A percentile compares a stretch with the other conserved stretches of the same genome.
Conservation (phyloP, 2,888 invertebrate species). For the Meiosimyza decipiens region DNA sequence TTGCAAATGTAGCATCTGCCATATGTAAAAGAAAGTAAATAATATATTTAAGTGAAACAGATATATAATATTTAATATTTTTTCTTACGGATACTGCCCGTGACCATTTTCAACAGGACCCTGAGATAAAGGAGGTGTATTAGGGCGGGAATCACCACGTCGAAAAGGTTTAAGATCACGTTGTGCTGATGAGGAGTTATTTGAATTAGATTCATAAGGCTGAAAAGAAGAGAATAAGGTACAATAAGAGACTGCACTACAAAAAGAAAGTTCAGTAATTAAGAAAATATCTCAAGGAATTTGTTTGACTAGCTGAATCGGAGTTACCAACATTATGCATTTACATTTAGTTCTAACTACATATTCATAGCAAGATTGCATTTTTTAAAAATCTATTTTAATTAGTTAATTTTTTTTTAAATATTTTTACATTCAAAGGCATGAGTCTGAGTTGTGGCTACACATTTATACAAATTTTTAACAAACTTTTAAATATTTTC, state of each 20-base stretch:
- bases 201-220: constrained; percentile 71
- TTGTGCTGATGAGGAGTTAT: constrained; percentile 59
- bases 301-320: too few species aligned
- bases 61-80: not conserved
- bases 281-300: too few species aligned
- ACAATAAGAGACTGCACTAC: not conserved
- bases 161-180: constrained; percentile 68
- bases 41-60: not conserved
- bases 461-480: too few species aligned
- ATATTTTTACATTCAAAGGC: too few species aligned
- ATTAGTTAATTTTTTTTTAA: too few species aligned
- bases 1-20: constrained; percentile 84
- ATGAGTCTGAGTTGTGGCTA: too few species aligned
- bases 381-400: too few species aligned
- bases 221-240: constrained; percentile 65
- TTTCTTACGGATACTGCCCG: constrained; percentile 66
- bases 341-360: too few species aligned
- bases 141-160: constrained; percentile 67
- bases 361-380: too few species aligned
- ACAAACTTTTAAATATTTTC: too few species aligned
- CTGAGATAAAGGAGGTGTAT: constrained; percentile 63
- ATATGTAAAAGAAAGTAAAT: constrained; percentile 23
- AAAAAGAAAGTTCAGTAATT: too few species aligned
- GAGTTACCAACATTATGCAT: too few species aligned
- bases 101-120: constrained; percentile 65